Conservation (phyloP, 2,797 vertebrate species). For the Novumbra hubbsi region DNA sequence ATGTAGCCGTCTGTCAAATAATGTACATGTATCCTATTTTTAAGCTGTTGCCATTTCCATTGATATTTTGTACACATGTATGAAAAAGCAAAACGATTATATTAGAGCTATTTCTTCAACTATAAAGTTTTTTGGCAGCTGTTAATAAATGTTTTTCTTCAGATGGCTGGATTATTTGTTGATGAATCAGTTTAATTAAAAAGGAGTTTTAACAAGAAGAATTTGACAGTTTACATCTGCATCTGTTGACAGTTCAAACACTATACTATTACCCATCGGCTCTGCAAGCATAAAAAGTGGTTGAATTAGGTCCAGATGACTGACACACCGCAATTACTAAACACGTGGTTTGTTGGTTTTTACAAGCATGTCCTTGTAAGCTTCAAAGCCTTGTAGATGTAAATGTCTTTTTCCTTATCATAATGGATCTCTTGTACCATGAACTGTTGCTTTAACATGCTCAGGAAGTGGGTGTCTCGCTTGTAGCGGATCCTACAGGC, state of each 20-base stretch:
- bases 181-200: neutral
- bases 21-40: slow-evolving; percentile 48
- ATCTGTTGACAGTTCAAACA: too few relatives aligned
- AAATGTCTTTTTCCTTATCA: slow-evolving; percentile 82
- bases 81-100: slow-evolving; percentile 62
- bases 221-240: neutral
- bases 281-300: neutral
- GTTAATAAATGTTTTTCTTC: slow-evolving; percentile 71
- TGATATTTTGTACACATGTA: slow-evolving; percentile 65
- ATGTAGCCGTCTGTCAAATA: slow-evolving; percentile 56
- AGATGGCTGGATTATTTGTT: slow-evolving; percentile 10
- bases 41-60: slow-evolving; percentile 51
- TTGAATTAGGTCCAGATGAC: neutral
- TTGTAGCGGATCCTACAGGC: slow-evolving; percentile 92
- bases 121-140: slow-evolving; percentile 76
- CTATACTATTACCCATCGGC: too few relatives aligned
- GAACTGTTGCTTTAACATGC: slow-evolving; percentile 78
- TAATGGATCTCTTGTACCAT: slow-evolving; percentile 81
- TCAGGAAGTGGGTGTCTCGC: slow-evolving; percentile 83
- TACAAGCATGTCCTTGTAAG: slow-evolving; percentile 66
- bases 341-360: slow-evolving; percentile 13
- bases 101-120: slow-evolving; percentile 64
- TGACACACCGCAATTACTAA: neutral
- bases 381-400: slow-evolving; percentile 82
- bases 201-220: neutral